Percentiles rank a stretch among this genome's conserved stretches.
Evolutionary conservation across 1,140 invertebrate species (phyloP).

Genomic region (Pogonomyrmex barbatus): DNA sequence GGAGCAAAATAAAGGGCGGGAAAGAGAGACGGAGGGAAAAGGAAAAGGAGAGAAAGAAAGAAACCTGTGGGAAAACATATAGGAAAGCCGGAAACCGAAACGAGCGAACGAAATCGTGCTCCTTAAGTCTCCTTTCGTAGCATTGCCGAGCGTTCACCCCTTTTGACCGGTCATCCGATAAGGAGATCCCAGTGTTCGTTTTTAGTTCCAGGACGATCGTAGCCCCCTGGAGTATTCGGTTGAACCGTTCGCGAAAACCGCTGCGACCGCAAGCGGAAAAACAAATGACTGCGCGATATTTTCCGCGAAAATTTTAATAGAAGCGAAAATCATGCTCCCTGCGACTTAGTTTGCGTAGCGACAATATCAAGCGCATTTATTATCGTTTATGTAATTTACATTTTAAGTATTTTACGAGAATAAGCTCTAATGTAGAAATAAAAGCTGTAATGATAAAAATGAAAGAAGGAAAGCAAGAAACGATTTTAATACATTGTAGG

Average conservation of each 20-base stretch:
- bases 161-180: conserved; percentile 69
- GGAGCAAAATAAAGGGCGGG: conserved; percentile 5
- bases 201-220: conserved; percentile 33
- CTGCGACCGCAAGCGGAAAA: conserved; percentile 21
- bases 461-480: conserved; percentile 4
- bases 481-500: background rate
- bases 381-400: background rate
- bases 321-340: background rate
- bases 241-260: background rate
- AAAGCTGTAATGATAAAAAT: too few species aligned
- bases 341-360: background rate
- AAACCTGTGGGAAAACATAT: conserved; percentile 37
- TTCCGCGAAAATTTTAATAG: conserved; percentile 10
- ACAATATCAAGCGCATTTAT: conserved; percentile 20
- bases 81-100: background rate
- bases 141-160: conserved; percentile 47
- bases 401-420: background rate
- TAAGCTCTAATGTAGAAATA: too few species aligned
- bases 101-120: conserved; percentile 21
- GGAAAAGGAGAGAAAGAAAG: background rate
- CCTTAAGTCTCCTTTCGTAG: conserved; percentile 46
- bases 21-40: background rate
- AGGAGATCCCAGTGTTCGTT: conserved; percentile 29
- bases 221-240: background rate
- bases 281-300: conserved; percentile 46